These are phyloP conservation scores for Champsocephalus esox DNA, from an alignment of 2,797 vertebrate genomes.

Conservation along the genomic window DNA sequence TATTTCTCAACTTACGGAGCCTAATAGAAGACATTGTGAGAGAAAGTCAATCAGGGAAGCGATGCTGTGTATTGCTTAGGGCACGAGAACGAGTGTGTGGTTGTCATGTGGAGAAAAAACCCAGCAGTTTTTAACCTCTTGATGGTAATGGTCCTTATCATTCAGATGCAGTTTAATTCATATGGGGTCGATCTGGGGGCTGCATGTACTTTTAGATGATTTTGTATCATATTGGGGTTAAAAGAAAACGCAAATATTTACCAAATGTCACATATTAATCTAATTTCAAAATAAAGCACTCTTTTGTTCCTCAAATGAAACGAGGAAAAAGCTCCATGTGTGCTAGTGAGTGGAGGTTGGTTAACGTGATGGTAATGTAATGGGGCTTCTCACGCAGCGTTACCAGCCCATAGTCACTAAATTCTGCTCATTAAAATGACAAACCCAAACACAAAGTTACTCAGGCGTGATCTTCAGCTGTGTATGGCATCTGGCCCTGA, in stretches of 20 bases:
- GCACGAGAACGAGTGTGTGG: slow-evolving; percentile 33
- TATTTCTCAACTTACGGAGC: slow-evolving; percentile 81
- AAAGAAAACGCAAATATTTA: neutral
- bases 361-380: slow-evolving; percentile 84
- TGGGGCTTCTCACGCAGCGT: slow-evolving; percentile 83
- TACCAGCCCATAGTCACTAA: slow-evolving; percentile 87
- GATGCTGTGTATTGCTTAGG: slow-evolving; percentile 49
- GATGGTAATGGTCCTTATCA: slow-evolving; percentile 26
- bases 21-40: slow-evolving; percentile 73
- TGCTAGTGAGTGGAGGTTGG: slow-evolving; percentile 70
- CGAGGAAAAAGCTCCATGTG: slow-evolving; percentile 31
- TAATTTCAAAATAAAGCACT: slow-evolving; percentile 14
- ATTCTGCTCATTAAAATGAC: slow-evolving; percentile 90
- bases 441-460: slow-evolving; percentile 88
- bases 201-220: neutral
- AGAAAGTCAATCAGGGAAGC: slow-evolving; percentile 77
- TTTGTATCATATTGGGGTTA: no score
- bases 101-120: slow-evolving; percentile 47
- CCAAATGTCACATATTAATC: slow-evolving; percentile 7
- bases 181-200: neutral
- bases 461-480: slow-evolving; percentile 88
- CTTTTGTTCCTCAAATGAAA: slow-evolving; percentile 40
- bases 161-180: slow-evolving; percentile 31
- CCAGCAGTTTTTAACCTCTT: slow-evolving; percentile 36
- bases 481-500: slow-evolving; percentile 87